These are phyloP conservation scores for Panagrolaimus sp. DNA, from an alignment of 1,140 invertebrate genomes.

Conservation along the genomic window DNA sequence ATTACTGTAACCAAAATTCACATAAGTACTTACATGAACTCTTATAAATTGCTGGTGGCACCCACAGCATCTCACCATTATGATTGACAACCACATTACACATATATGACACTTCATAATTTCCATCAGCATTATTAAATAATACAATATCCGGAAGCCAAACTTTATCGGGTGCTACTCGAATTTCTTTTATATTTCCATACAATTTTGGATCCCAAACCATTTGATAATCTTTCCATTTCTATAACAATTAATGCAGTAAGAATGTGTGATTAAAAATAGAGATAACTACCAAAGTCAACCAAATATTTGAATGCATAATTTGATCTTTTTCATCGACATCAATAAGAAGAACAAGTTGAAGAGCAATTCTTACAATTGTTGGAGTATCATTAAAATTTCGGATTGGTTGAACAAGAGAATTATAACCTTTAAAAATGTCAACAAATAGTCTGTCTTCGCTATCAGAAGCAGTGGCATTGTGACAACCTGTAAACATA, in stretches of 20 bases:
- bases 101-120: constrained; percentile 19
- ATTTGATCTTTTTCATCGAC: constrained; percentile 62
- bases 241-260: constrained; percentile 49
- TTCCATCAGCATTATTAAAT: constrained; percentile 73
- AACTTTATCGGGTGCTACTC: constrained; percentile 78
- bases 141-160: constrained; percentile 98
- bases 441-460: neutral
- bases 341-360: constrained; percentile 94
- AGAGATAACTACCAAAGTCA: neutral
- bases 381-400: constrained; percentile 77
- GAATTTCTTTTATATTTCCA: constrained; percentile 85
- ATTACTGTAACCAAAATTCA: constrained; percentile 78
- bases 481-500: too few species aligned
- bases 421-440: constrained; percentile 84
- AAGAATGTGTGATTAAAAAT: too few species aligned
- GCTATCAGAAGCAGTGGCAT: neutral
- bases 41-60: constrained; percentile 71
- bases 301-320: constrained; percentile 17
- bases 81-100: constrained; percentile 10
- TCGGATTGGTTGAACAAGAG: constrained; percentile 88
- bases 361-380: constrained; percentile 85
- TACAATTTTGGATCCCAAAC: constrained; percentile 94
- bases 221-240: constrained; percentile 93
- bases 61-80: constrained; percentile 66
- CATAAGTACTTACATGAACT: constrained; percentile 78